Evolutionary conservation across 2,113 vertebrate genomes (phyloP).

Genomic region (Onychostruthus taczanowskii): DNA sequence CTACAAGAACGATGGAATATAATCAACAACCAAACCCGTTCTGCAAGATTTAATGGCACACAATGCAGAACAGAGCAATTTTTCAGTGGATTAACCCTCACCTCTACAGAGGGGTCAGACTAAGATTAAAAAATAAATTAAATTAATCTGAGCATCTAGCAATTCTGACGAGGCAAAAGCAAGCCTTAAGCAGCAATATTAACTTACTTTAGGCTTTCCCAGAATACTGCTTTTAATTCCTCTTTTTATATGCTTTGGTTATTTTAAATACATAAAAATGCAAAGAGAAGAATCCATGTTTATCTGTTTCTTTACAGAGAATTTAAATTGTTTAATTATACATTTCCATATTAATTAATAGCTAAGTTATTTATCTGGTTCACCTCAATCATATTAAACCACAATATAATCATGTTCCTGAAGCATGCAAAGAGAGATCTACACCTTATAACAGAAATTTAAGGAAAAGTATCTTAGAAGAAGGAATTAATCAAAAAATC

Average conservation of each 20-base stretch:
- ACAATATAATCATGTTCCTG: neutral
- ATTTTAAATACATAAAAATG: neutral
- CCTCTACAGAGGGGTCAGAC: neutral
- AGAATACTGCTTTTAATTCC: neutral
- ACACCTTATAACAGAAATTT: neutral
- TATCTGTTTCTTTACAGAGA: neutral
- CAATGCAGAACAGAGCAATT: neutral
- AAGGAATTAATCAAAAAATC: neutral
- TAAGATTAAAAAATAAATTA: neutral
- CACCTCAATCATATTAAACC: neutral
- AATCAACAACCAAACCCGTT: neutral
- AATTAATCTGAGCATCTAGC: neutral
- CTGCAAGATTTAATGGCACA: neutral
- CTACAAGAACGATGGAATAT: neutral
- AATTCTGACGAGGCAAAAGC: neutral
- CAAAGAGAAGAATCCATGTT: neutral
- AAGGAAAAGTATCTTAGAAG: neutral
- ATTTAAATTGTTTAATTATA: neutral
- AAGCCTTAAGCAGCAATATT: neutral
- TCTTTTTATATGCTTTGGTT: neutral
- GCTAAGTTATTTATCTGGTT: neutral
- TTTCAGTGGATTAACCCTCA: slow-evolving; percentile 22
- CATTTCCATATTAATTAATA: neutral
- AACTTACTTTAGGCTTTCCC: neutral
- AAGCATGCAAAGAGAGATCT: neutral